Evolutionary conservation across 2,797 vertebrate species (phyloP).

Genomic region (Poecile montanus): DNA sequence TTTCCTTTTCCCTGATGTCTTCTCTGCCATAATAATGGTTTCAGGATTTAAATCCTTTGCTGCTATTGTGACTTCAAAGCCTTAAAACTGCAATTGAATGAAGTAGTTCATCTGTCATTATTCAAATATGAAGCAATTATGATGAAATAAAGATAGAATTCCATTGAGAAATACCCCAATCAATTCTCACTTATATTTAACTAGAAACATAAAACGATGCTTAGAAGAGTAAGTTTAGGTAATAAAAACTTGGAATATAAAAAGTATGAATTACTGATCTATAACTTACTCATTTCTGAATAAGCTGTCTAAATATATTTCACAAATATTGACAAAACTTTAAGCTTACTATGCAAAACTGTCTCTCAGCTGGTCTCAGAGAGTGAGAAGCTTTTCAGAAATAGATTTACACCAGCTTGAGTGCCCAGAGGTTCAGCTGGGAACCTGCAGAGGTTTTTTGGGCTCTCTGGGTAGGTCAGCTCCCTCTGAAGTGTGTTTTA

Average conservation of each 20-base stretch:
- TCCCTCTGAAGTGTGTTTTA: not conserved
- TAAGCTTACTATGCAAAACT: slow-evolving; percentile 7
- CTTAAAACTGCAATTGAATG: slow-evolving; percentile 77
- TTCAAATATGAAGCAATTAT: slow-evolving; percentile 84
- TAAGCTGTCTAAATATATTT: slow-evolving; percentile 67
- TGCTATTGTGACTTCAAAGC: slow-evolving; percentile 80
- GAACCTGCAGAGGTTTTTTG: not conserved
- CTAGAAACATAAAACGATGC: slow-evolving; percentile 76
- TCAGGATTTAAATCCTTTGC: slow-evolving; percentile 78
- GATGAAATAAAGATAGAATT: slow-evolving; percentile 84
- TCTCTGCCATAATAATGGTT: slow-evolving; percentile 75
- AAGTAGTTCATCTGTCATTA: slow-evolving; percentile 82
- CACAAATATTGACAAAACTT: slow-evolving; percentile 64
- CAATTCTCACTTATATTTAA: slow-evolving; percentile 82
- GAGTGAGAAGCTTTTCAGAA: not conserved
- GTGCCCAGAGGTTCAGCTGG: not conserved
- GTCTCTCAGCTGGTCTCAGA: not conserved
- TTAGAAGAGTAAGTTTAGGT: slow-evolving; percentile 75
- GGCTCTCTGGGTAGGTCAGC: not conserved
- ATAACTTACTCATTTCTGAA: slow-evolving; percentile 63
- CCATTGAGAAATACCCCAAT: slow-evolving; percentile 78
- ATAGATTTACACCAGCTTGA: not conserved
- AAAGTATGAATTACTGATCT: slow-evolving; percentile 74
- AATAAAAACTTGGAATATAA: slow-evolving; percentile 72
- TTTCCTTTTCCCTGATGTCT: slow-evolving; percentile 74